Base-by-base conservation (phyloP, 2,888 invertebrate species). In the Acanthoscelides obtectus region DNA sequence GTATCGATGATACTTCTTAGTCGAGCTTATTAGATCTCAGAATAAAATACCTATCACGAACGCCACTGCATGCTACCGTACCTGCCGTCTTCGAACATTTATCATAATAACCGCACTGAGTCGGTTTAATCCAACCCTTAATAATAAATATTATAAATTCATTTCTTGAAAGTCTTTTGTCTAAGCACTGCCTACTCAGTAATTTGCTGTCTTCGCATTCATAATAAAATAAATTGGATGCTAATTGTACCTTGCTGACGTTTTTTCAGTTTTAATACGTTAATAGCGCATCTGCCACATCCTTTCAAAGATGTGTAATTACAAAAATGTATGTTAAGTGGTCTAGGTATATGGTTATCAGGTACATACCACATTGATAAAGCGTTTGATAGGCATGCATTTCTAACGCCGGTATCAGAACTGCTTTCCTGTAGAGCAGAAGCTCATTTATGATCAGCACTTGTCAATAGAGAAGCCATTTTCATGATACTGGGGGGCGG, bases 91-190 rank as follows among this genome's bases (percentile, higher is more conserved):
- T 45, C 3, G 12, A 45, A 45, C 45, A 45, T 45, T 45, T 45
- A 45, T 45, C 45, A 45, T 45, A 45, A 45, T 45, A 12, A 45
- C 45, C 17, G 17, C 45, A 45, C 45, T 45, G 17, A 45, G 45
- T 45, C 45, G 45, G 8, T 45, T 72, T 71, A 72, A 73, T 72
- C 67, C 64, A 66, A 45, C n/a, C 67, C 65, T 63, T 74, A 73
- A 75, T 74, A 22, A 75, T 74, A 72, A 74, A 67, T 69, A 75
- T 75, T 75, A 74, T 71, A 69, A 69, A 72, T 75, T 75, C 74
- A 73, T 74, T 72, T 67, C 67, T 69, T 68, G 67, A 21, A 68
- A 73, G 69, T 63, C 71, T 74, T 72, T 72, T 74, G 74, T 74
- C 72, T 71, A 22, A 66, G 64, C 20, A n/a, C 63, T 45, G 63